Evolutionary conservation across 1,140 invertebrate genomes (phyloP).

Genomic region (Cylas formicarius): DNA sequence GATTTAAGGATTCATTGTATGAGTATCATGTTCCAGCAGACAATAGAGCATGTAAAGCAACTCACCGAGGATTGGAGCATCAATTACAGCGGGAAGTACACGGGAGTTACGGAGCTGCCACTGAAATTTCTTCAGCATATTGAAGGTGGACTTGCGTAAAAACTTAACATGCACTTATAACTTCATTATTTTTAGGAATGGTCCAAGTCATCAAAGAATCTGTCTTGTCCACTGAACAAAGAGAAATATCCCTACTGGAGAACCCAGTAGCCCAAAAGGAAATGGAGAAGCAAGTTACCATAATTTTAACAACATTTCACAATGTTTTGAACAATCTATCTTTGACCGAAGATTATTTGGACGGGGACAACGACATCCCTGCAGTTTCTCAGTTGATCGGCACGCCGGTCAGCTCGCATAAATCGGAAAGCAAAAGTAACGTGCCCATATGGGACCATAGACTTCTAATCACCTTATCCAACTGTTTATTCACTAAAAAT

Average conservation of each 20-base stretch:
- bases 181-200: no score
- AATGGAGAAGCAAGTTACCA: constrained; percentile 62
- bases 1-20: constrained; percentile 85
- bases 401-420: constrained; percentile 47
- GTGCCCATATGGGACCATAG: constrained; percentile 67
- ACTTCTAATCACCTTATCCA: constrained; percentile 79
- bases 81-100: constrained; percentile 71
- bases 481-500: constrained; percentile 77
- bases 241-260: constrained; percentile 63
- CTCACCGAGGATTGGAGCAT: constrained; percentile 86
- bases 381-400: constrained; percentile 58
- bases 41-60: constrained; percentile 69
- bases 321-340: constrained; percentile 59
- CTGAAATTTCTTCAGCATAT: constrained; percentile 75
- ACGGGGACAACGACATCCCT: constrained; percentile 47
- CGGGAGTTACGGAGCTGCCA: constrained; percentile 80
- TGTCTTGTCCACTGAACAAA: constrained; percentile 62
- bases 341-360: constrained; percentile 54
- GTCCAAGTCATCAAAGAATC: constrained; percentile 80
- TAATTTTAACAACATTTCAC: constrained; percentile 60
- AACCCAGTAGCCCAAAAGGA: constrained; percentile 55
- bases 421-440: constrained; percentile 26
- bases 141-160: no score
- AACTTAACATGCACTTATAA: no score
- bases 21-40: constrained; percentile 75